Conservation (phyloP, 1,140 invertebrate genomes). For the Araneus ventricosus region DNA sequence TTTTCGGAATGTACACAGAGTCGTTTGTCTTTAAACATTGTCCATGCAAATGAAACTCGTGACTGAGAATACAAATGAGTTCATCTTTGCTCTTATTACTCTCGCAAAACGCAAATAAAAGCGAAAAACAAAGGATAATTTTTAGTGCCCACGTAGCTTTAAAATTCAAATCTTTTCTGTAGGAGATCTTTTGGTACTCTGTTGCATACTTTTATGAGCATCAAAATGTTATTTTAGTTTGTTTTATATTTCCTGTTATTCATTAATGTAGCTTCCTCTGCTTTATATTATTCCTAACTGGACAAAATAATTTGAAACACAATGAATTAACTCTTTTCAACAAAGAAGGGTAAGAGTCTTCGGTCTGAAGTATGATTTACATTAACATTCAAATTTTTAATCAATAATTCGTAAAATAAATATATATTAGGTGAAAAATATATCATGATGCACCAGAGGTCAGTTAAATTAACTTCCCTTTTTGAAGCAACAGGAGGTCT, state of each 20-base stretch:
- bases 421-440: too few relatives aligned
- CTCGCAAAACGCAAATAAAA: neutral
- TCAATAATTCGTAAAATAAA: too few relatives aligned
- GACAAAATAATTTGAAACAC: neutral
- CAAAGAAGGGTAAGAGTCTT: too few relatives aligned
- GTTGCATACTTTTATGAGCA: neutral
- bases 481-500: too few relatives aligned
- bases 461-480: too few relatives aligned
- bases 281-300: neutral
- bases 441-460: too few relatives aligned
- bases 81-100: neutral
- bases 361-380: neutral
- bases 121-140: neutral
- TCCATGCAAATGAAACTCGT: conserved; percentile 13
- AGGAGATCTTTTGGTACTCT: neutral
- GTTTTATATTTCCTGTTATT: neutral
- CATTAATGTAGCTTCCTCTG: neutral
- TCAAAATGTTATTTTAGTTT: neutral
- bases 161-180: neutral
- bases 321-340: too few relatives aligned
- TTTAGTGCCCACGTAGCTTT: neutral
- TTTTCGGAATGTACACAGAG: neutral
- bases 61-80: neutral
- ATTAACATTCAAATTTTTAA: too few relatives aligned
- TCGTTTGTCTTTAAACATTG: neutral